Percentiles rank a stretch among this genome's conserved stretches.
phyloP scores from a whole-genome alignment of 2,113 vertebrate genomes.

The Vireo altiloquus region DNA sequence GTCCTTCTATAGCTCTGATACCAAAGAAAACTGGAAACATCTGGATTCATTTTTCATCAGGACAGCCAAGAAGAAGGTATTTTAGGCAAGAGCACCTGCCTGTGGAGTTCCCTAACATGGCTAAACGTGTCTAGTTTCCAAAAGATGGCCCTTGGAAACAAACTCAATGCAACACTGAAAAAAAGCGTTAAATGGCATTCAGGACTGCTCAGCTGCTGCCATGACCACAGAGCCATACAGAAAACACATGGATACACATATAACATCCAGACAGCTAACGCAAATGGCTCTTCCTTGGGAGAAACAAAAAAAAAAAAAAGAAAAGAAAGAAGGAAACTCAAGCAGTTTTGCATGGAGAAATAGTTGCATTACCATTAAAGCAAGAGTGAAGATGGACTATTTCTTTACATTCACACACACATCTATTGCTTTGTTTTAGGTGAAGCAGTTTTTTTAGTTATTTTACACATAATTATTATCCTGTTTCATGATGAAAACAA shows the following conservation, averaged over 20 bases:
- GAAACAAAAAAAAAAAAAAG: background rate
- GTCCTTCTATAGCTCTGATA: background rate
- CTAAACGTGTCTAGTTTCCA: background rate
- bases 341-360: background rate
- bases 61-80: constrained; percentile 19
- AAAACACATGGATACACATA: background rate
- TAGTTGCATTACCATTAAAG: background rate
- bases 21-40: constrained; percentile 38
- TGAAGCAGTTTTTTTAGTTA: background rate
- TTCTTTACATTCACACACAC: background rate
- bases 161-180: background rate
- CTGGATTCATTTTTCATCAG: constrained; percentile 23
- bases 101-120: background rate
- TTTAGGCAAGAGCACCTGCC: constrained; percentile 22
- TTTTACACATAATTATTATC: background rate
- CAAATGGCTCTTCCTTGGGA: background rate
- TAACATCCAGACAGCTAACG: background rate
- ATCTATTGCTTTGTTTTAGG: background rate
- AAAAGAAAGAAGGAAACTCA: background rate
- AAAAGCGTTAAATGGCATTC: background rate
- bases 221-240: background rate
- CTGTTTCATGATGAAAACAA: background rate
- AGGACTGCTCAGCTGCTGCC: background rate
- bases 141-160: background rate
- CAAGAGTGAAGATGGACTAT: background rate